Evolutionary conservation across 2,113 vertebrate species (phyloP), one percentile per base, ranked within the genome.

Genomic region (Nerophis ophidion): DNA sequence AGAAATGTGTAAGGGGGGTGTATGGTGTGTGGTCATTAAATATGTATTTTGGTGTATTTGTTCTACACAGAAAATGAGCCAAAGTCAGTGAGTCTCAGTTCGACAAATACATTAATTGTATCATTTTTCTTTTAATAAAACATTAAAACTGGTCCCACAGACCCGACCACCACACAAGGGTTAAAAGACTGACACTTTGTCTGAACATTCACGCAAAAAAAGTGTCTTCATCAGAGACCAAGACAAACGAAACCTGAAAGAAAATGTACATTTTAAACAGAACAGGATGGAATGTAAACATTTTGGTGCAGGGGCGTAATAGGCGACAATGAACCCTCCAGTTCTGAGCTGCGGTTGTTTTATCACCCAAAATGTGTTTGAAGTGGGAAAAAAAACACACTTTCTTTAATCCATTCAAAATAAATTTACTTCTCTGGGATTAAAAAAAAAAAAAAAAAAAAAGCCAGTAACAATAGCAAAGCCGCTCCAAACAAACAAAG

Each of bases 391-490:
- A 44, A 26, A 26, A 2, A 83, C 80, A 40, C 58, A 14, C 57
- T 74, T 80, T 85, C 82, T 85, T 89, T 89, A 90, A 90, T 91
- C 88, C 88, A 50, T 82, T 86, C 70, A 74, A 81, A 81, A 87
- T 84, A 84, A 65, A 15, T 89, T 84, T 85, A 81, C 86, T 84
- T 86, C 75, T 53, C 60, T 59, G 2, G 84, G 86, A 89, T 91
- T 88, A 86, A 88, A 44, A 42, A 44, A 38, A 38, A 38, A 38
- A 82, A 83, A 86, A 88, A 44, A 42, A 44, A 38, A 38, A 38
- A 38, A 82, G 82, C 71, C 75, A 81, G 69, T 71, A 81, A 88
- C 77, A 90, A 86, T 82, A 77, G 80, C 84, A 84, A 89, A 82
- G 86, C 81, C 71, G 74, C 71, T 76, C 70, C 57, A 71, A 82